Conservation (phyloP, 1,140 invertebrate species). For the Leptinotarsa defecta region DNA sequence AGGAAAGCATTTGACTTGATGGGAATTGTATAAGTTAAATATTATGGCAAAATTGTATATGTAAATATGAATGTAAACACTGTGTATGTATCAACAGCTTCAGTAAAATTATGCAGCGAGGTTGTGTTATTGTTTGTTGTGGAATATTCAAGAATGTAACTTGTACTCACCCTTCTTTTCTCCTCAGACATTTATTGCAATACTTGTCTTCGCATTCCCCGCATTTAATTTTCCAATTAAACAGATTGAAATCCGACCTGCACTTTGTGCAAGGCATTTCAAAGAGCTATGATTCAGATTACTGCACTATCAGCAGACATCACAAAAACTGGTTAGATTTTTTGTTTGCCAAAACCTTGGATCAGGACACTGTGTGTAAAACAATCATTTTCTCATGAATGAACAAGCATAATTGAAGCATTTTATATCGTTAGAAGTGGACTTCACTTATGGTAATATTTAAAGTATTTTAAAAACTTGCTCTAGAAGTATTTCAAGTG, state of each 20-base stretch:
- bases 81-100: not conserved
- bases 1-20: no score
- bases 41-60: no score
- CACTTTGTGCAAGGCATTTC: constrained; percentile 51
- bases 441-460: no score
- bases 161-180: constrained; percentile 45
- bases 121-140: constrained; percentile 1
- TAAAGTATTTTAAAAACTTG: no score
- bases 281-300: not conserved
- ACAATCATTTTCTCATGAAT: no score
- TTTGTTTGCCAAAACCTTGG: constrained; percentile 1
- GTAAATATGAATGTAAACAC: no score
- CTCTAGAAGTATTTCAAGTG: no score
- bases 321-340: not conserved
- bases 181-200: constrained; percentile 50
- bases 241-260: constrained; percentile 48
- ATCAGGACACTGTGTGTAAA: not conserved
- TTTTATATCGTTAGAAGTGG: no score
- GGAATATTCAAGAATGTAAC: no score
- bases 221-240: constrained; percentile 52
- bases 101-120: not conserved
- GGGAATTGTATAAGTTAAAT: no score
- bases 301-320: not conserved
- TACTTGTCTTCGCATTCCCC: constrained; percentile 49
- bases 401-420: no score